Conservation (phyloP, 1,140 invertebrate genomes). For the Drosophila sp. region DNA sequence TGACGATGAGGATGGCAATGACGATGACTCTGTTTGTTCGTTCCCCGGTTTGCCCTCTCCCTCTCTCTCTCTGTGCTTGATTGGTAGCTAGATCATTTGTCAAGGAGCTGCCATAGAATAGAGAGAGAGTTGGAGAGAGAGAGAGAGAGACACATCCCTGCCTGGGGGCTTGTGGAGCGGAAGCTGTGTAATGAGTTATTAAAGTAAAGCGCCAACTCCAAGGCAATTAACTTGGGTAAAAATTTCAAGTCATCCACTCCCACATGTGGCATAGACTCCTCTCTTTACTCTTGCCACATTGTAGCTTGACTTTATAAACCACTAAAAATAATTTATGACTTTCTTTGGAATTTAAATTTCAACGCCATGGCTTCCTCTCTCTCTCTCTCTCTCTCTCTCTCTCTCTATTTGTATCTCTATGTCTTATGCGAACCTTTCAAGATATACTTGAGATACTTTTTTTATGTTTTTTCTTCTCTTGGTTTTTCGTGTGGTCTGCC, state of each 20-base stretch:
- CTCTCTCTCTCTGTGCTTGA: constrained; percentile 31
- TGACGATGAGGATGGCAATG: not conserved
- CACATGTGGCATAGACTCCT: constrained; percentile 41
- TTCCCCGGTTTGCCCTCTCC: not conserved
- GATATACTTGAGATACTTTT: constrained; percentile 67
- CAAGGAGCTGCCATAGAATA: constrained; percentile 70
- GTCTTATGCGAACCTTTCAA: constrained; percentile 18
- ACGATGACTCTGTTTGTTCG: constrained; percentile 8
- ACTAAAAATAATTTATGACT: constrained; percentile 81
- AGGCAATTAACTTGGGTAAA: constrained; percentile 60
- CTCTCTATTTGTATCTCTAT: not conserved
- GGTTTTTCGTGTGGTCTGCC: constrained; percentile 27
- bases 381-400: constrained; percentile 4
- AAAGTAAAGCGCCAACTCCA: constrained; percentile 53
- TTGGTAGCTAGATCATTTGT: constrained; percentile 72
- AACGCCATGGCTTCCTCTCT: constrained; percentile 53
- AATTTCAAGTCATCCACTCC: constrained; percentile 27
- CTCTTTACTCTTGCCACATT: constrained; percentile 24
- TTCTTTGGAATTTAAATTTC: constrained; percentile 78
- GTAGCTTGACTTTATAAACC: constrained; percentile 73
- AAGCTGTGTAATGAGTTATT: constrained; percentile 81
- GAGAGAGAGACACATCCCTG: constrained; percentile 31
- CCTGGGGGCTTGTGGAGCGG: constrained; percentile 59
- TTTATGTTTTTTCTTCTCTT: constrained; percentile 8
- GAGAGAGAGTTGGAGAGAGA: constrained; percentile 24